Conservation (phyloP, 2,888 invertebrate genomes). For the Aproaerema taeniolella region DNA sequence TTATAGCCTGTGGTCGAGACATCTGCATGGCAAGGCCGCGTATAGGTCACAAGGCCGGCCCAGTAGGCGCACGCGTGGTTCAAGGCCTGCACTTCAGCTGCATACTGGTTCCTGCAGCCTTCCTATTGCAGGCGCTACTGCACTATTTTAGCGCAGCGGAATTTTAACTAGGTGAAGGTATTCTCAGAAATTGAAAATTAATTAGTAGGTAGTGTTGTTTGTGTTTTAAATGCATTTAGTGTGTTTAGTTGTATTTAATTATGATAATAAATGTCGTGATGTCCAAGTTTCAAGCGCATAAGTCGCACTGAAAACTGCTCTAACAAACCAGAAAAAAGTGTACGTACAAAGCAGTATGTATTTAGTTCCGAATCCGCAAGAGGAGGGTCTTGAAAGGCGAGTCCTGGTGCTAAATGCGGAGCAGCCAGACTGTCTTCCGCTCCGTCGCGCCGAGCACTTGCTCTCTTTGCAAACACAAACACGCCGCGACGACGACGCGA, state of each 20-base stretch:
- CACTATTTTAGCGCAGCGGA: conserved; percentile 11
- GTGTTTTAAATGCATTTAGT: too few species aligned
- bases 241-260: too few species aligned
- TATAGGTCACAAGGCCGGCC: conserved; percentile 70
- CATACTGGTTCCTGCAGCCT: conserved; percentile 22
- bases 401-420: conserved; percentile 1
- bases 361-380: conserved; percentile 5
- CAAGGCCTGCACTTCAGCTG: conserved; percentile 53
- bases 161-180: too few species aligned
- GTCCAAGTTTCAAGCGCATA: too few species aligned
- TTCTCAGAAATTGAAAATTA: too few species aligned
- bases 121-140: too few species aligned
- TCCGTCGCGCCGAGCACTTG: conserved; percentile 4
- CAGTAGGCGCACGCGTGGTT: conserved; percentile 42
- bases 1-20: conserved; percentile 16
- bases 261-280: too few species aligned
- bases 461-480: conserved; percentile 3
- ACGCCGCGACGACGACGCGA: conserved; percentile 9
- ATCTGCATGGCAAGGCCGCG: conserved; percentile 52
- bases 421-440: conserved; percentile 8
- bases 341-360: too few species aligned
- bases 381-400: background rate
- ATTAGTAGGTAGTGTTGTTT: too few species aligned
- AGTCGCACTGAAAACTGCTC: too few species aligned
- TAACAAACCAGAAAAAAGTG: too few species aligned